A percentile compares a stretch with the other conserved stretches of the same genome.
These are phyloP conservation scores for Brachyptera risi DNA, from an alignment of 2,888 invertebrate genomes.

Conservation along the genomic window DNA sequence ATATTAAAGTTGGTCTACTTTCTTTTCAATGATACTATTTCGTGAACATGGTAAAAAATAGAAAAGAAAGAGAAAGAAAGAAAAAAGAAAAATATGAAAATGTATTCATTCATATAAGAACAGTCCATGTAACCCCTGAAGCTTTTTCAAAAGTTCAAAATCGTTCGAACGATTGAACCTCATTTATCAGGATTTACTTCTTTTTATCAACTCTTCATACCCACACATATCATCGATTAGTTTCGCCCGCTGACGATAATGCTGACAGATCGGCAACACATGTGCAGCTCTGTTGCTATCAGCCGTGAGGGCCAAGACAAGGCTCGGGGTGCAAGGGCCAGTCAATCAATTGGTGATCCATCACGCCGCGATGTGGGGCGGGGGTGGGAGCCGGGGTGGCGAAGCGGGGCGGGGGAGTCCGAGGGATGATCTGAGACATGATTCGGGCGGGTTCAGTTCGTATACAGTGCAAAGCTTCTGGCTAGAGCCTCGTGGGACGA, in stretches of 20 bases:
- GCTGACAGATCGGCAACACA: neutral
- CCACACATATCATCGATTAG: too few species aligned
- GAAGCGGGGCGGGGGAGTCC: neutral
- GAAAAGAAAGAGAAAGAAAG: too few species aligned
- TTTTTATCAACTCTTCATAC: too few species aligned
- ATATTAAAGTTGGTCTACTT: too few species aligned
- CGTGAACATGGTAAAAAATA: too few species aligned
- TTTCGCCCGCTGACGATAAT: neutral
- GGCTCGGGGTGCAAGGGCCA: neutral
- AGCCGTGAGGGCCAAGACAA: neutral
- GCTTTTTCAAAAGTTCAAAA: too few species aligned
- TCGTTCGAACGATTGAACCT: too few species aligned
- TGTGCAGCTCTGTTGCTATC: neutral
- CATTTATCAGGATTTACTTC: too few species aligned
- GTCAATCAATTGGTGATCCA: neutral
- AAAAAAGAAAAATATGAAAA: too few species aligned
- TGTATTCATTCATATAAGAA: too few species aligned
- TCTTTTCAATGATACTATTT: too few species aligned
- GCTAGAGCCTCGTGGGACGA: neutral
- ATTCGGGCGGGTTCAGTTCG: neutral
- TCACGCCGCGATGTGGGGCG: neutral
- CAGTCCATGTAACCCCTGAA: too few species aligned
- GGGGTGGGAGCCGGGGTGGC: neutral
- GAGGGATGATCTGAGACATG: constrained; percentile 11
- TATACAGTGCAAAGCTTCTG: neutral